Evolutionary conservation across 2,113 vertebrate genomes (phyloP), one percentile per base, ranked within the genome.

Genomic region (Hemicordylus capensis): DNA sequence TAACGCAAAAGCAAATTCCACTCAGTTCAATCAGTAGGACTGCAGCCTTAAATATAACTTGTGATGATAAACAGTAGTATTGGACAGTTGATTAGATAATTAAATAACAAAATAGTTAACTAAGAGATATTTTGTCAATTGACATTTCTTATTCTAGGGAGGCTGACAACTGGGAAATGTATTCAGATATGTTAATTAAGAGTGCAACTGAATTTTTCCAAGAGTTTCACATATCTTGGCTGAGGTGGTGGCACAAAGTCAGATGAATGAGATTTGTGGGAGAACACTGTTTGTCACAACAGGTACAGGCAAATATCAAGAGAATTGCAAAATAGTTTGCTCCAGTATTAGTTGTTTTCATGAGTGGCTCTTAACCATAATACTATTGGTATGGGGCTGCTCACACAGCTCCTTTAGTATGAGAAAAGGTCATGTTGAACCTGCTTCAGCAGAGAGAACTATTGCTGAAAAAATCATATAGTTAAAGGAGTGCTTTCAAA

Each of bases 111-210:
- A 69, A 22, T 19, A 3, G 34, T 15, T 34, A 39, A 59, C 24
- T 76, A 39, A 76, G 58, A 37, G 14, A 7, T 48, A 26, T 26
- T 78, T 78, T 8, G 59, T 42, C 31, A 31, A 24, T 6, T 46
- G 28, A 80, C 26, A 22, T 17, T n/a, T 44, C 37, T 70, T 46
- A 34, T 44, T 28, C 1, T 17, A 39, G 19, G 69, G 1, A 15
- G 24, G 1, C 0, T 0, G 67, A 2, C 2, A 39, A 66, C 1
- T 7, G 15, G 11, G 6, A 59, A 22, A 2, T 0, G 61, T 6
- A 46, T 0, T 0, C 1, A 12, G 31, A 6, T 24, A 19, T 26
- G 1, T 10, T 58, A 0, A 0, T n/a, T 39, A 11, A 20, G 37
- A 22, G 22, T 34, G 4, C 66, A 8, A 1, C 9, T 17, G 2